A percentile compares a stretch with the other conserved stretches of the same genome.
phyloP scores from a whole-genome alignment of 2,113 vertebrate species.

The Casuarius casuarius region DNA sequence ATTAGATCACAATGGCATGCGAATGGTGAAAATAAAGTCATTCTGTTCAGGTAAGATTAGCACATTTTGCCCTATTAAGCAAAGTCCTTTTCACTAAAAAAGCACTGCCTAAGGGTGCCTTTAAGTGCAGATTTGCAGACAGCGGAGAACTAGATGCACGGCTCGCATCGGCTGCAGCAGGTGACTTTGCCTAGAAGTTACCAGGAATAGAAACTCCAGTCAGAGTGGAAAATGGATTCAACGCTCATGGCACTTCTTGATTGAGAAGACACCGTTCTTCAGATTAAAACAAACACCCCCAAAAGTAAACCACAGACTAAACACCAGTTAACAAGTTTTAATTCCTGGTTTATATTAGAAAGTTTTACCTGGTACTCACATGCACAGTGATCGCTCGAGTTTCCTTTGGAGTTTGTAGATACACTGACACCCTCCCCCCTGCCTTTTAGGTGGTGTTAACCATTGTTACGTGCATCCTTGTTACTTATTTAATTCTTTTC shows the following conservation, averaged over 20 bases:
- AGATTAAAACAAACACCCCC: neutral
- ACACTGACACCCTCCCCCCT: neutral
- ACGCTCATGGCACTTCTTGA: neutral
- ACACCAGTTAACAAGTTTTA: neutral
- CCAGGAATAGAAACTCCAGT: neutral
- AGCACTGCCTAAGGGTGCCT: slow-evolving; percentile 14
- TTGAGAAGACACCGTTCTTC: neutral
- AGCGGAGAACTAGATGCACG: neutral
- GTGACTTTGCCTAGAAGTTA: neutral
- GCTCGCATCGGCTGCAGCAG: neutral
- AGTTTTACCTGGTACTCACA: neutral
- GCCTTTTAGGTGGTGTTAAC: neutral
- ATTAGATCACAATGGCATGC: slow-evolving; percentile 11
- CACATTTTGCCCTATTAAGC: slow-evolving; percentile 17
- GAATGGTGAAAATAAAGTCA: neutral
- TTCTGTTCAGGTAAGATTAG: slow-evolving; percentile 22
- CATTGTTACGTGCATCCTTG: neutral
- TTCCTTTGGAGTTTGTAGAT: neutral
- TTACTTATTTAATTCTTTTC: neutral
- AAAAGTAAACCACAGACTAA: neutral
- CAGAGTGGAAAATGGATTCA: neutral
- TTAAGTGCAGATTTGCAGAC: neutral
- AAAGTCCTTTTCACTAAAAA: slow-evolving; percentile 7
- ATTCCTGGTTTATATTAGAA: neutral
- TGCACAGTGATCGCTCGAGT: neutral